These are phyloP conservation scores for Oostethus manadensis DNA, from an alignment of 2,113 vertebrate genomes.

Conservation along the genomic window DNA sequence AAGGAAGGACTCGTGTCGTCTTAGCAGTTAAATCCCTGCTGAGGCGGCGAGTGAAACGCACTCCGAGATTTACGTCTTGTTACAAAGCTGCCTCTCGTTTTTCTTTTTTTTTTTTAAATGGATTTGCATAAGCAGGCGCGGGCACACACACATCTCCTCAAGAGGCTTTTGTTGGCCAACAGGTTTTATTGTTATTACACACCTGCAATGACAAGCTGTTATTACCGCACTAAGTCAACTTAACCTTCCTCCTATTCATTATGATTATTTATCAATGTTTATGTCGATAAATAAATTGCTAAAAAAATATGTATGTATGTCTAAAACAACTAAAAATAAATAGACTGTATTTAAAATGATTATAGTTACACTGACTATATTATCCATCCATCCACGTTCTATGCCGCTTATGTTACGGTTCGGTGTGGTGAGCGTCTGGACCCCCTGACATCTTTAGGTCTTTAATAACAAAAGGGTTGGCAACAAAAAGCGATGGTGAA, in stretches of 20 bases:
- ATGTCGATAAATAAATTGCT: not conserved
- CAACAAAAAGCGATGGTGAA: too few species aligned
- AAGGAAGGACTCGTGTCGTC: conserved; percentile 54
- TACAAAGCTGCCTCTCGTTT: conserved; percentile 27
- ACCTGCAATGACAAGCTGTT: conserved; percentile 8
- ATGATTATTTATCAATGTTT: too few species aligned
- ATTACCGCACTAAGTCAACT: too few species aligned
- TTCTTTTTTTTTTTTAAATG: too few species aligned
- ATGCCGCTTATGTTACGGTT: too few species aligned
- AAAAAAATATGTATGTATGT: not conserved
- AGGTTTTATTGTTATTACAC: conserved; percentile 41
- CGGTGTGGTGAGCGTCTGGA: too few species aligned
- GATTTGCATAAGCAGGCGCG: conserved; percentile 16
- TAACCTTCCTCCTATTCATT: not conserved
- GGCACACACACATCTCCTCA: conserved; percentile 31
- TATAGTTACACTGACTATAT: too few species aligned
- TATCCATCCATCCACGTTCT: too few species aligned
- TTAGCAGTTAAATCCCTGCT: conserved; percentile 60
- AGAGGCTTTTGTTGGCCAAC: conserved; percentile 40
- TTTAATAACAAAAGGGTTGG: too few species aligned
- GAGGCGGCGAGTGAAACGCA: conserved; percentile 45
- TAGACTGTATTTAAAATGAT: too few species aligned
- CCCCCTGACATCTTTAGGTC: too few species aligned
- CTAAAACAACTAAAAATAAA: too few species aligned
- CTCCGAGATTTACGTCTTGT: conserved; percentile 62